Evolutionary conservation across 2,888 invertebrate genomes (phyloP).

Genomic region (Tipula confusa): DNA sequence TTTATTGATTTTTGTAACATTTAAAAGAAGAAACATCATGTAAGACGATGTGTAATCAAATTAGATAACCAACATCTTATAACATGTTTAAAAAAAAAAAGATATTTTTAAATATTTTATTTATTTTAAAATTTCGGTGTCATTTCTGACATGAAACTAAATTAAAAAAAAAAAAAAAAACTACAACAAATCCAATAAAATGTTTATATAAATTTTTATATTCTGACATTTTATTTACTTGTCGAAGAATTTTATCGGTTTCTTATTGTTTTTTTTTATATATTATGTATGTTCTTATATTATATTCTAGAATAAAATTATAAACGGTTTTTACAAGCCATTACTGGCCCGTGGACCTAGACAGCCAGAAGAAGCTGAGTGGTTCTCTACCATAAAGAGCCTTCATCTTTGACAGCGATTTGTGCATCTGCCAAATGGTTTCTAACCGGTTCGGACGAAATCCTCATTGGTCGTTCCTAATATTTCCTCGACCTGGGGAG

Average conservation of each 20-base stretch:
- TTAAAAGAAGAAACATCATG: background rate
- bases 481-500: no score
- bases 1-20: background rate
- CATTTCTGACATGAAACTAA: constrained; percentile 25
- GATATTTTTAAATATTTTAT: constrained; percentile 25
- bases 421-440: no score
- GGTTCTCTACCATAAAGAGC: no score
- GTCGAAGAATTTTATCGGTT: constrained; percentile 16
- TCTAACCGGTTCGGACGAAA: no score
- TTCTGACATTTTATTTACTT: constrained; percentile 25
- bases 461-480: no score
- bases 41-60: constrained; percentile 1
- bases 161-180: background rate
- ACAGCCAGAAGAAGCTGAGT: no score
- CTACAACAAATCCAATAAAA: constrained; percentile 16
- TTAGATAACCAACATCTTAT: background rate
- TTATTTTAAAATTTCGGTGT: constrained; percentile 9
- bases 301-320: constrained; percentile 1
- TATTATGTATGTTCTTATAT: background rate
- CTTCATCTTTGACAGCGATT: no score
- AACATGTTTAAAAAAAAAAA: background rate
- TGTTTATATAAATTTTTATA: constrained; percentile 25
- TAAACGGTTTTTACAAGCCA: no score
- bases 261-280: constrained; percentile 14
- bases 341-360: no score